phyloP scores from a whole-genome alignment of 2,113 vertebrate genomes.

The Microcebus ravelobensis region DNA sequence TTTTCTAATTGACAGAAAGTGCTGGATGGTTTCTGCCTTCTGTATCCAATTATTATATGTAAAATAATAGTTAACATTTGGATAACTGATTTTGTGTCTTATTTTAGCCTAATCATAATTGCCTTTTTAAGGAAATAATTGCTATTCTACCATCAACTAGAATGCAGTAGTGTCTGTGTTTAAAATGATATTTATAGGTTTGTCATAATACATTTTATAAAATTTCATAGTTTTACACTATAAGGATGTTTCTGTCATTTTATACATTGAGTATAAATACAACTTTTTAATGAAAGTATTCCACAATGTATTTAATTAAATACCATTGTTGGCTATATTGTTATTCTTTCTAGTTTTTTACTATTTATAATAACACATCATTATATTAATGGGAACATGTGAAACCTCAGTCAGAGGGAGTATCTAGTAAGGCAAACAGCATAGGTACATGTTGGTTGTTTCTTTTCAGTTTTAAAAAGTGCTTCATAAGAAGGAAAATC shows the following conservation, averaged over 20 bases:
- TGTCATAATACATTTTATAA: neutral
- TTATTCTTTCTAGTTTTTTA: neutral
- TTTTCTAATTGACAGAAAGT: neutral
- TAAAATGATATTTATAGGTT: neutral
- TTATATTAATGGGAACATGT: neutral
- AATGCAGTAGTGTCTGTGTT: constrained; percentile 47
- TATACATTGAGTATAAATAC: neutral
- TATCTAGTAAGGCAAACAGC: neutral
- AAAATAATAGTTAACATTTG: constrained; percentile 18
- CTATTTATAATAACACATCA: neutral
- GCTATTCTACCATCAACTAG: neutral
- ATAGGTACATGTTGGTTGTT: neutral
- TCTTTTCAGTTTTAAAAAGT: constrained; percentile 37
- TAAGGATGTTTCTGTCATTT: constrained; percentile 26
- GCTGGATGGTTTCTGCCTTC: neutral
- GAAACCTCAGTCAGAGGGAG: neutral
- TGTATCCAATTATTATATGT: constrained; percentile 15
- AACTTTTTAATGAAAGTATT: neutral
- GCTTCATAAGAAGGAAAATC: constrained; percentile 19
- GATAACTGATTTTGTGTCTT: constrained; percentile 23
- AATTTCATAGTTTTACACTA: neutral
- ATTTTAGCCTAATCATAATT: constrained; percentile 42
- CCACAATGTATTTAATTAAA: neutral
- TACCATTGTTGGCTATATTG: neutral
- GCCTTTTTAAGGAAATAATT: constrained; percentile 6